Conservation (phyloP, 2,113 vertebrate species). For the Phoxinus phoxinus region DNA sequence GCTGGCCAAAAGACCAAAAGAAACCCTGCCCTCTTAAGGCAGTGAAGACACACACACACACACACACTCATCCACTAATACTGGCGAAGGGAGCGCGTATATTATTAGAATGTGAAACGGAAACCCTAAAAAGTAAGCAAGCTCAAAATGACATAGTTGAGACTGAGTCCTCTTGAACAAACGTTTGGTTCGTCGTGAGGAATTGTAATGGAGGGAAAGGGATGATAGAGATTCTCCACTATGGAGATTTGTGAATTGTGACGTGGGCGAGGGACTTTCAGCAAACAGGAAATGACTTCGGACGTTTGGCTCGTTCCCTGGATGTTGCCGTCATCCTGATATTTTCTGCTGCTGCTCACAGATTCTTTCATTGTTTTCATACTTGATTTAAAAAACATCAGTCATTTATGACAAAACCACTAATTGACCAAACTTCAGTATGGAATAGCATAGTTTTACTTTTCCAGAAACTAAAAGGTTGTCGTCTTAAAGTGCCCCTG, state of each 20-base stretch:
- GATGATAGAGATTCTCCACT: slow-evolving; percentile 14
- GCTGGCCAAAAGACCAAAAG: slow-evolving; percentile 26
- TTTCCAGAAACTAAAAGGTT: neutral
- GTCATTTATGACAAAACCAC: too few relatives aligned
- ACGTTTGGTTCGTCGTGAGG: slow-evolving; percentile 4
- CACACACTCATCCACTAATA: neutral
- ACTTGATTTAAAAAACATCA: neutral
- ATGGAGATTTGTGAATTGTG: too few relatives aligned
- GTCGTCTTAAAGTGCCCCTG: too few relatives aligned
- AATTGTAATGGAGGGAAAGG: neutral
- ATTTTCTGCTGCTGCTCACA: slow-evolving; percentile 60
- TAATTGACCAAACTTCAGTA: neutral
- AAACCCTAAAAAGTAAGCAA: slow-evolving; percentile 19
- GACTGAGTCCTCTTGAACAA: neutral
- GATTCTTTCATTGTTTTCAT: slow-evolving; percentile 7
- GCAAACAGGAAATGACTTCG: slow-evolving; percentile 81
- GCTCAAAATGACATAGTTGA: neutral
- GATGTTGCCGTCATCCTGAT: slow-evolving; percentile 70
- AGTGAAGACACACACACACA: neutral
- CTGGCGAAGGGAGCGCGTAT: neutral
- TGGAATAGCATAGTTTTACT: neutral
- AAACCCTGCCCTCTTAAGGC: neutral
- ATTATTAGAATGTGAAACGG: slow-evolving; percentile 33
- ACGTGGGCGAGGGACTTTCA: slow-evolving; percentile 70
- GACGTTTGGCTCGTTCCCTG: slow-evolving; percentile 77